Percentiles rank a stretch among this genome's conserved stretches.
Evolutionary conservation across 2,797 vertebrate genomes (phyloP).

Genomic region (Martes flavigula): DNA sequence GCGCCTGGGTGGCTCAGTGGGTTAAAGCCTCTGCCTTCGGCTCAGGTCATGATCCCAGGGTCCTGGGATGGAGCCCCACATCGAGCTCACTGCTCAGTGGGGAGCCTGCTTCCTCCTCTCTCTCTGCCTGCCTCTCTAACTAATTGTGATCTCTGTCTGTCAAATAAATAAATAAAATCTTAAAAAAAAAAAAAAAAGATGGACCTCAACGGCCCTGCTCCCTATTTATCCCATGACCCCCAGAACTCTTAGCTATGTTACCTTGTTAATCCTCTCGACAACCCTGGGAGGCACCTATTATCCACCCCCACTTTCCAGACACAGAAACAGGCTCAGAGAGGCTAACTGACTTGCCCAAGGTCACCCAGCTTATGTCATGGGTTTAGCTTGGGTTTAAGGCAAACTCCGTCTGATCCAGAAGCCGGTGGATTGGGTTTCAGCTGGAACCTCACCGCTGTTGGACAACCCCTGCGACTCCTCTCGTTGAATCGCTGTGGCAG

Average conservation of each 20-base stretch:
- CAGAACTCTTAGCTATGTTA: background rate
- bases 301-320: background rate
- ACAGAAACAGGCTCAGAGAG: background rate
- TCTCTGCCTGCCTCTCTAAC: too few species aligned
- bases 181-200: background rate
- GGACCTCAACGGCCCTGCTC: background rate
- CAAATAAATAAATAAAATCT: too few species aligned
- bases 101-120: too few species aligned
- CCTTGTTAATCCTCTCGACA: background rate
- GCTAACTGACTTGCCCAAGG: background rate
- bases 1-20: too few species aligned
- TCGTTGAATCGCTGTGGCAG: background rate
- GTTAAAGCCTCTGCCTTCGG: too few species aligned
- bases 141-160: too few species aligned
- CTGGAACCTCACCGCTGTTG: background rate
- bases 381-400: background rate
- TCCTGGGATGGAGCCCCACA: too few species aligned
- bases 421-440: background rate
- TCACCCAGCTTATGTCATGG: fast-evolving
- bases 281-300: background rate
- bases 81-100: too few species aligned
- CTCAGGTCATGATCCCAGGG: too few species aligned
- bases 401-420: background rate
- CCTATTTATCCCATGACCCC: background rate
- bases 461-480: background rate